Base-by-base conservation (phyloP, 2,888 invertebrate species). In the Syrista parreyssii region DNA sequence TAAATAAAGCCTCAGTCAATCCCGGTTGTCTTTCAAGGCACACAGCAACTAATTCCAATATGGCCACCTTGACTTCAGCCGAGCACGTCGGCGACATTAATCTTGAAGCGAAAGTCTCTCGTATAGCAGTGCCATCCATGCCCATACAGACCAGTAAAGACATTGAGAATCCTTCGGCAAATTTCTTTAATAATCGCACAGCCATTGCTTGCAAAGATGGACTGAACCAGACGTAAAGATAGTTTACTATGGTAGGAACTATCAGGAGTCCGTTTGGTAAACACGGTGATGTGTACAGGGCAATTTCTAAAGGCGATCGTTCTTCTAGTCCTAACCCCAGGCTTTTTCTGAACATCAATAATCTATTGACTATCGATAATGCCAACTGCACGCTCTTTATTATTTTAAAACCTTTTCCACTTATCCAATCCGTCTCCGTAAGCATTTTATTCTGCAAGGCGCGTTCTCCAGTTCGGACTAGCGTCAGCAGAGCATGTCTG, bases 101-200 rank as follows among this genome's bases (percentile, higher is more conserved):
- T 72, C 94, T 90, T 2, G 92, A 92, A 9, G 94, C 91, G 73
- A 93, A 93, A 15, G 93, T 92, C 82, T 94, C 94, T n/a, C 94
- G 89, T 80, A 94, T 93, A 1, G 93, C 92, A 4, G 93, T 93
- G 1, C 94, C 93, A 79, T 94, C 93, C 88, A 92, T 92, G 23
- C 94, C 94, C 87, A 94, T 92, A 86, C 94, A 94, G 11, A 94
- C 93, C 73, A 94, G 88, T 30, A 94, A 88, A 0, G 94, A 94
- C 92, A 94, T 93, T 0, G 93, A 93, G 71, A 93, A 93, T 74
- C 92, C 93, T 92, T 91, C 86, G 40, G 94, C 94, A 77, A 94
- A 92, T 82, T 93, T 92, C 80, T 93, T 93, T 36, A 94, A 84
- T 15, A 94, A 86, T 72, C 93, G 90, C 3, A 94, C 92, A 1